Conservation (phyloP, 2,888 invertebrate genomes). For the Oscheius myriophilus region DNA sequence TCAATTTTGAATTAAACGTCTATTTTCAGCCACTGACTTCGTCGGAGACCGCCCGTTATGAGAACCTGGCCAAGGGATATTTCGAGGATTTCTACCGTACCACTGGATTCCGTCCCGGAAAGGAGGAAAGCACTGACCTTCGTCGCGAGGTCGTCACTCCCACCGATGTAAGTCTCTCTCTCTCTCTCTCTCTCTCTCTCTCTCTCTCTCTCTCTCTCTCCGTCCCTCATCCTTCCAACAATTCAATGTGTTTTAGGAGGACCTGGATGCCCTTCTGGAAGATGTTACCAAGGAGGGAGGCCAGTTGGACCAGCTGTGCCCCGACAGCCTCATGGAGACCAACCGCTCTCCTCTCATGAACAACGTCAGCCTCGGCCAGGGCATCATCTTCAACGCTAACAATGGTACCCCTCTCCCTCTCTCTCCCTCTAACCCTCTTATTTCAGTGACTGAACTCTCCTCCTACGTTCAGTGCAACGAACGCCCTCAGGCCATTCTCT, state of each 20-base stretch:
- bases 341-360: slow-evolving; percentile 36
- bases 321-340: slow-evolving; percentile 19
- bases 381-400: slow-evolving; percentile 35
- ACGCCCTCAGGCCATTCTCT: background rate
- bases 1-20: no score
- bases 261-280: slow-evolving; percentile 51
- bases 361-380: slow-evolving; percentile 44
- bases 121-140: background rate
- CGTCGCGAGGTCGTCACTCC: slow-evolving; percentile 24
- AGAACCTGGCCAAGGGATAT: slow-evolving; percentile 59
- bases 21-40: slow-evolving; percentile 57
- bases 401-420: slow-evolving; percentile 38
- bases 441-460: slow-evolving; percentile 18
- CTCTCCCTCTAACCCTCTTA: background rate
- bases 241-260: slow-evolving; percentile 37
- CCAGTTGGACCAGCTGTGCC: slow-evolving; percentile 38
- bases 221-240: no score
- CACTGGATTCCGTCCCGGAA: slow-evolving; percentile 8
- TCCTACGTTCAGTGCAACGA: slow-evolving; percentile 4
- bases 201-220: no score
- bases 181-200: background rate
- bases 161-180: slow-evolving; percentile 33
- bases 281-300: slow-evolving; percentile 49
- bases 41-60: slow-evolving; percentile 57
- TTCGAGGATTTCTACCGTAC: slow-evolving; percentile 61